Evolutionary conservation across 2,888 invertebrate species (phyloP), one percentile per base, ranked within the genome.

Genomic region (Polia nebulosa): DNA sequence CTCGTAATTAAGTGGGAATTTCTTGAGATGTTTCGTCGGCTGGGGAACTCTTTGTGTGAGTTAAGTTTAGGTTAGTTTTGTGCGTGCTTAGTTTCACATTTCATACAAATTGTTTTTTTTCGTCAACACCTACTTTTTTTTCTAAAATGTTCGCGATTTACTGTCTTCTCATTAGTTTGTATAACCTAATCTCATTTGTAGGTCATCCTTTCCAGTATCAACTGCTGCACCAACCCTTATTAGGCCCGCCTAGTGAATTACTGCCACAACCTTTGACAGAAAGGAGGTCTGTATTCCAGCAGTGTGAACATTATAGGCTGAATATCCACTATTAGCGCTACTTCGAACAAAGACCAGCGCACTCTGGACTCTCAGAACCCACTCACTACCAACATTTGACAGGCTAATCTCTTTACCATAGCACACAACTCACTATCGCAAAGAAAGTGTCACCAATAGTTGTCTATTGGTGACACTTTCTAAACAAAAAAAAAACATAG

Each of bases 1-100:
- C 47, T 56, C 51, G 65, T 80, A 66, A 71, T 78, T 78, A 80
- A 55, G 51, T 59, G 63, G 59, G 34, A 61, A 75, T 78, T 55
- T 66, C 57, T 80, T 53, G 44, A 53, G 55, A 65, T 53, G 53
- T 59, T 66, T 60, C 36, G 34, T 39, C 41, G 36, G n/a, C 20
- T 58, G 2, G 41, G 61, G 27, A 13, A 51, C 49, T 60, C 59
- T 65, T 78, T 65, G 56, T 57, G 22, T 51, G 32, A 8, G 47
- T 17, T 60, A 41, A 45, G 1, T 60, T 29, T 34, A 8, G 22
- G 17, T 29, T 25, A 34, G 32, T 57, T 73, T 41, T 53, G 34
- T 44, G 36, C 39, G 55, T 44, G 27, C 6, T 11, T 61, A 25
- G 13, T 32, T 51, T 49, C 7, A 6, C 2, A 29, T 45, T 45